Base-by-base conservation (phyloP, 23 tunicate genomes). In the Trididemnum clinides region DNA sequence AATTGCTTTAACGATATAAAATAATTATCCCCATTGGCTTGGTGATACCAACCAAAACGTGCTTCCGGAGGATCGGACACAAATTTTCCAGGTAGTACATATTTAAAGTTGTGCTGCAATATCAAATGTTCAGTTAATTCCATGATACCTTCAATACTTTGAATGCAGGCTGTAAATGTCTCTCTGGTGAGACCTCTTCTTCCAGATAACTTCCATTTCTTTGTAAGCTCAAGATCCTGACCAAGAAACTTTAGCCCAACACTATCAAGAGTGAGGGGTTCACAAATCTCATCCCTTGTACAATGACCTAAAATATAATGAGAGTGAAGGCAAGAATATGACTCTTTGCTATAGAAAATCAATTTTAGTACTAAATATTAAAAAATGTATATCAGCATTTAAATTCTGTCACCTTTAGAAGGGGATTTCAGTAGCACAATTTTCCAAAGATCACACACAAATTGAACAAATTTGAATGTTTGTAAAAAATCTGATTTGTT, bases 21-120 rank as follows among this genome's bases (percentile, higher is more conserved):
- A 51, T 51, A 78, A 35, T 78, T 78, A 25, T 66, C 83, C 7
- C 83, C 83, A 34, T n/a, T 29, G 3, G 51, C 83, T 78, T 78
- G 83, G 4, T 66, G 18, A 39, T 51, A 78, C 83, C 83, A 78
- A 15, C 83, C 83, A 51, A 78, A 78, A 12, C 83, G 36, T 1
- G 32, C 83, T 51, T 78, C 38, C 12, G 12, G 20, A 6, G 59
- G 81, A 30, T 74, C 81, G 2, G 83, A 78, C 39, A 51, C 15
- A 3, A 51, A 34, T 19, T 51, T 78, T 15, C 66, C 83, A 10
- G 83, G 36, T 2, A 78, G 66, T 18, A 78, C 65, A 29, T 78
- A 78, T 2, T 31, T 6, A 78, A 78, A 50, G 26, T 20, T 37
- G 29, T 78, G 83, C 28, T 28, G 51, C 23, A 7, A 2, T 29